phyloP scores from a whole-genome alignment of 2,797 vertebrate species.

The Hapalemur alaotrensis region DNA sequence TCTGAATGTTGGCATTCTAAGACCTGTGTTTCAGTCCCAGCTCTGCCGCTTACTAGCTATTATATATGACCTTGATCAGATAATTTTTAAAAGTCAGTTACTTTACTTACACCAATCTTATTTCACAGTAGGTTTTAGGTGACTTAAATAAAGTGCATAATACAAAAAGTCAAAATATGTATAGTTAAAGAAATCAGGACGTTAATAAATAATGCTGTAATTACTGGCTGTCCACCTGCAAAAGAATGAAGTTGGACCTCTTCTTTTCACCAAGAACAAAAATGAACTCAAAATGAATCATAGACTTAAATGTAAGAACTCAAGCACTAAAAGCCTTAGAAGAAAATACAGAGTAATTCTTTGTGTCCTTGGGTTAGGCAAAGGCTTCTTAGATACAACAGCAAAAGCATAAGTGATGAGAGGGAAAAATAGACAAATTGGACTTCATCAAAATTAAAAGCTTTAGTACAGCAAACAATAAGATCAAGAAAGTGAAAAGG shows the following conservation, averaged over 20 bases:
- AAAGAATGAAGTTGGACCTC: not conserved
- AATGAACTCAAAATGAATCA: not conserved
- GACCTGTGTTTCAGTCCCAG: not conserved
- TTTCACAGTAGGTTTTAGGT: not conserved
- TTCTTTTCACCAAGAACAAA: not conserved
- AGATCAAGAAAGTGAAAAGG: not conserved
- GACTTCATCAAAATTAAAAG: not conserved
- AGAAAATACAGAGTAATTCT: not conserved
- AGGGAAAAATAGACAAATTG: not conserved
- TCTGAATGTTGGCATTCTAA: not conserved
- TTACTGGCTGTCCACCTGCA: not conserved
- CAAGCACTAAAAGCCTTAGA: not conserved
- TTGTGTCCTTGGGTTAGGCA: not conserved
- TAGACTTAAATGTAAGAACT: not conserved
- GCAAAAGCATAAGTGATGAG: not conserved
- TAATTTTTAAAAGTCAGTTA: not conserved
- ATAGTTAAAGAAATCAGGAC: not conserved
- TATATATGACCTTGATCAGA: not conserved
- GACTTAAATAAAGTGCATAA: not conserved
- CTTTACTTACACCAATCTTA: not conserved
- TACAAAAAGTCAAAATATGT: not conserved
- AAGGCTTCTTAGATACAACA: not conserved
- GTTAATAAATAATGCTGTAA: not conserved
- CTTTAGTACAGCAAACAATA: not conserved
- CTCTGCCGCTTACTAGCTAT: not conserved